Percentiles rank a stretch among this genome's conserved stretches.
Conservation (phyloP, 2,888 invertebrate genomes). For the Atherix ibis region DNA sequence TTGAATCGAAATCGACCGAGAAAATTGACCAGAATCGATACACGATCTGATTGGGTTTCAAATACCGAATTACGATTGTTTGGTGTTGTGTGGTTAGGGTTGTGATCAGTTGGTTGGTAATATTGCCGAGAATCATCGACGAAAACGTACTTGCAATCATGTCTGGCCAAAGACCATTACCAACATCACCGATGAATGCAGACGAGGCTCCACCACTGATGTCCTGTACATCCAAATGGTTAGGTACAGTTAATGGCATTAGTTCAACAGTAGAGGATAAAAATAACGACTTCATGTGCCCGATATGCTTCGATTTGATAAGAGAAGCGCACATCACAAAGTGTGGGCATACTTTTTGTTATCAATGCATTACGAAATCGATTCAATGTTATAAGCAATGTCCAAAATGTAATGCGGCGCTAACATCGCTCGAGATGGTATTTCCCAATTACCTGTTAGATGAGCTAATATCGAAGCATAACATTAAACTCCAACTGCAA, state of each 20-base stretch:
- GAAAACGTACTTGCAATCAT: neutral
- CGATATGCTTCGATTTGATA: constrained; percentile 78
- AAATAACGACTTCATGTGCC: constrained; percentile 45
- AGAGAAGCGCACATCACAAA: constrained; percentile 81
- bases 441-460: constrained; percentile 78
- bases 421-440: constrained; percentile 53
- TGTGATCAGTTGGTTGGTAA: no score
- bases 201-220: constrained; percentile 3
- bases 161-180: constrained; percentile 9
- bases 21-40: no score
- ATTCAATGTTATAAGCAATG: constrained; percentile 53
- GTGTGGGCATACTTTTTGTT: constrained; percentile 88
- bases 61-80: no score
- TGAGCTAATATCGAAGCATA: constrained; percentile 60
- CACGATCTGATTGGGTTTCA: no score
- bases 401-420: constrained; percentile 64
- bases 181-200: constrained; percentile 7
- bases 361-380: constrained; percentile 55
- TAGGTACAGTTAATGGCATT: constrained; percentile 26
- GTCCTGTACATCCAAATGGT: no score
- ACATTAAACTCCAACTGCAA: constrained; percentile 32
- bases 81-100: no score
- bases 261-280: constrained; percentile 34
- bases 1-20: neutral
- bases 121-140: no score